Percentiles rank a stretch among this genome's conserved stretches.
Conservation (phyloP, 1,140 invertebrate species). For the Papilio polyxenes region DNA sequence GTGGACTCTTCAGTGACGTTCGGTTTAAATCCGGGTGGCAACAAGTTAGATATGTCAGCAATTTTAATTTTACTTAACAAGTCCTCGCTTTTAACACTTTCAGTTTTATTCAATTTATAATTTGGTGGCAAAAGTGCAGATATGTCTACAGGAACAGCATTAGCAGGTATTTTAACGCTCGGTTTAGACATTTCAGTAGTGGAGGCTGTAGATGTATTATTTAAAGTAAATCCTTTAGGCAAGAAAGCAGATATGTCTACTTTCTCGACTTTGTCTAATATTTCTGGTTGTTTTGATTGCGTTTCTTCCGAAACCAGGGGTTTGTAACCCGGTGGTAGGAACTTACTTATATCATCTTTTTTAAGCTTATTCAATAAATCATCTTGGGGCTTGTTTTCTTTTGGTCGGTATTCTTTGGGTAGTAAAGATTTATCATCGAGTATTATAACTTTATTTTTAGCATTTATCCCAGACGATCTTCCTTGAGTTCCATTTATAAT, state of each 20-base stretch:
- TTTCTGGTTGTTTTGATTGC: constrained; percentile 53
- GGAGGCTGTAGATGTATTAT: constrained; percentile 55
- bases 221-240: constrained; percentile 83
- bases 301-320: constrained; percentile 56
- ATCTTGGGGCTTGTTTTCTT: constrained; percentile 74
- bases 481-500: constrained; percentile 74
- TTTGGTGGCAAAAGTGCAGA: constrained; percentile 83
- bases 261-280: constrained; percentile 77
- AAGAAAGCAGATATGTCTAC: constrained; percentile 84
- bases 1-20: constrained; percentile 59
- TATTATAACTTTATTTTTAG: constrained; percentile 79
- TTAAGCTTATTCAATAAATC: constrained; percentile 64
- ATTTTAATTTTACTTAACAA: constrained; percentile 77
- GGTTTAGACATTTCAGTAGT: constrained; percentile 70
- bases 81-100: constrained; percentile 57
- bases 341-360: constrained; percentile 81
- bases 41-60: constrained; percentile 80
- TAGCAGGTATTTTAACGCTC: constrained; percentile 73
- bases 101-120: constrained; percentile 74
- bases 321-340: constrained; percentile 84
- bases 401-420: constrained; percentile 84
- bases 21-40: constrained; percentile 83
- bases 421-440: constrained; percentile 83
- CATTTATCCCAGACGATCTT: constrained; percentile 73
- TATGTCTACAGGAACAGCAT: constrained; percentile 81